Base-by-base conservation (phyloP, 2,888 invertebrate species). In the Polymixis flavicincta region DNA sequence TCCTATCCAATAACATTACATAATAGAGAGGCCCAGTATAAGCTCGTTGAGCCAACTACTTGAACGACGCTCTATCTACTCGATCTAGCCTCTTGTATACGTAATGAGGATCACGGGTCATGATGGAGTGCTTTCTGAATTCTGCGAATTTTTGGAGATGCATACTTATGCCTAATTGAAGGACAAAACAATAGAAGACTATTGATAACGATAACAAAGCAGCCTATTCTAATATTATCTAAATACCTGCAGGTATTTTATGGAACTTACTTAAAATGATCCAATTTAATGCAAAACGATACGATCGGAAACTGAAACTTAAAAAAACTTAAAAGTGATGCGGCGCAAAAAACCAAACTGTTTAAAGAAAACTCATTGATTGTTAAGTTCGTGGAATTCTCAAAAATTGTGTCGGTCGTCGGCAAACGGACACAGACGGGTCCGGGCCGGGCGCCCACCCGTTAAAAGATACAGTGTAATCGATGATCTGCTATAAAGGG, bases 381-480 rank as follows among this genome's bases (percentile, higher is more conserved):
- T 78, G 61, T 69, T 19, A 69, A 78, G 60, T 73, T 76, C n/a
- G 42, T 52, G 17, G 48, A 28, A 61, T 54, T 32, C 73, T 65
- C 54, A 69, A 50, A 78, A 73, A 73, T 45, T 19, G 45, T 61
- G 64, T 60, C 42, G 64, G 64, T 52, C 61, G 75, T 19, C 28
- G 42, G 28, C 42, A 28, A 25, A 22, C 71, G 57, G 7, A 22
- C 8, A n/a, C 63, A 52, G 74, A 9, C 63, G 37, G 60, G 48
- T 17, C n/a, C 50, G 70, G 60, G 7, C 14, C 42, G 28, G 45
- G 45, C 11, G 50, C 25, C 19, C 42, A 19, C 52, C 66, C 76
- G 54, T 76, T 80, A 75, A 71, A 54, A 79, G 75, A 80, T 75
- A 71, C 63, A 57, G 42, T 61, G 68, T 68, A 71, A 71, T 75